phyloP scores from a whole-genome alignment of 2,888 invertebrate species.

The Drosophila histrio region DNA sequence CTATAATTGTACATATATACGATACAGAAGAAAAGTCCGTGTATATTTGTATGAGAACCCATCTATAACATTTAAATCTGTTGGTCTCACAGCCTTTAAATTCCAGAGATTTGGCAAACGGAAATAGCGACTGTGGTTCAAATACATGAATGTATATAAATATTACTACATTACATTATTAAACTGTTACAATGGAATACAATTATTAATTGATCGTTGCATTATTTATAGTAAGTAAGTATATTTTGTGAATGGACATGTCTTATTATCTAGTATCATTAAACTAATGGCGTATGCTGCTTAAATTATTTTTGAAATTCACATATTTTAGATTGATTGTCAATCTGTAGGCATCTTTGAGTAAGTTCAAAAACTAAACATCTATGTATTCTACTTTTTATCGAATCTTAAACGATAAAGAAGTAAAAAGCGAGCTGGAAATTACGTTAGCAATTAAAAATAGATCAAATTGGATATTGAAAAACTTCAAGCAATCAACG shows the following conservation, averaged over 20 bases:
- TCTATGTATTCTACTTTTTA: neutral
- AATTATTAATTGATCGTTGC: neutral
- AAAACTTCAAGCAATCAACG: conserved; percentile 75
- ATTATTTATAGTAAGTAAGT: neutral
- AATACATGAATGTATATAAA: no score
- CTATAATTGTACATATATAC: neutral
- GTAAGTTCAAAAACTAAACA: neutral
- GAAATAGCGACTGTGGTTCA: neutral
- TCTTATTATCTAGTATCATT: neutral
- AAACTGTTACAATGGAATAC: neutral
- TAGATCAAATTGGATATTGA: conserved; percentile 27
- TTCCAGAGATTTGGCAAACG: neutral
- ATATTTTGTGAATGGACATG: neutral
- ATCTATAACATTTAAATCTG: neutral
- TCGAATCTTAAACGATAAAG: neutral
- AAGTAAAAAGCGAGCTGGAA: neutral
- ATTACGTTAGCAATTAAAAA: conserved; percentile 18
- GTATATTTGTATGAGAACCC: neutral
- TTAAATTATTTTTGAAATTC: neutral
- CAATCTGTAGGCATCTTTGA: neutral
- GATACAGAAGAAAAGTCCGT: neutral
- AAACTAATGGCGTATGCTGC: neutral
- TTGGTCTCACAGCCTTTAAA: neutral
- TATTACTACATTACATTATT: no score
- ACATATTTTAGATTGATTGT: neutral